Conservation (phyloP, 1,140 invertebrate genomes). For the Rhopalosiphum maidis region DNA sequence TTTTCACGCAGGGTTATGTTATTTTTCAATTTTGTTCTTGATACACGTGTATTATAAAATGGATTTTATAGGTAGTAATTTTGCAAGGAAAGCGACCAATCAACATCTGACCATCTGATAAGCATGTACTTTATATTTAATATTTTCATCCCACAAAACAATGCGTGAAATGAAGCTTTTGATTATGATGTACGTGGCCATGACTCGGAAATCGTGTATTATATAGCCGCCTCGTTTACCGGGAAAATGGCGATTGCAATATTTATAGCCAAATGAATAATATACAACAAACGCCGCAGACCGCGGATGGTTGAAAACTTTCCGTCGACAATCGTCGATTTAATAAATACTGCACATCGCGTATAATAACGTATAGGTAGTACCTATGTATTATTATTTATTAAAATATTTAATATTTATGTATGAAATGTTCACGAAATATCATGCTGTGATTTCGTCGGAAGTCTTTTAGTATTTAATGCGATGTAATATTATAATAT, state of each 20-base stretch:
- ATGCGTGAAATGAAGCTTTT: neutral
- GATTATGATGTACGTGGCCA: neutral
- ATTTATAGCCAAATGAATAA: neutral
- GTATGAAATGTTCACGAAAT: neutral
- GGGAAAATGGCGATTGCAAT: neutral
- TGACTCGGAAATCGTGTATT: neutral
- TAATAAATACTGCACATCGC: neutral
- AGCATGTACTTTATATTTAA: neutral
- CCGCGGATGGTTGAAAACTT: neutral
- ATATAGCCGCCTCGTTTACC: neutral
- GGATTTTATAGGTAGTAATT: neutral
- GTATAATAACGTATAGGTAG: neutral
- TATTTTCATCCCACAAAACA: neutral
- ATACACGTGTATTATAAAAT: neutral
- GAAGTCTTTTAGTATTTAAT: neutral
- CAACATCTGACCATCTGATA: neutral
- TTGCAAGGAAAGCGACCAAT: neutral
- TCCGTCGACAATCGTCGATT: conserved; percentile 3
- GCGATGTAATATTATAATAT: neutral
- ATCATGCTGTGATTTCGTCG: neutral
- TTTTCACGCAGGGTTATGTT: neutral
- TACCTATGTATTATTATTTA: neutral
- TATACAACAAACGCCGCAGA: neutral
- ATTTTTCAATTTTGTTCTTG: neutral
- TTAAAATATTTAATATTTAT: conserved; percentile 8